Evolutionary conservation across 2,797 vertebrate species (phyloP), one percentile per base, ranked within the genome.

Genomic region (Otolemur crassicaudatus): DNA sequence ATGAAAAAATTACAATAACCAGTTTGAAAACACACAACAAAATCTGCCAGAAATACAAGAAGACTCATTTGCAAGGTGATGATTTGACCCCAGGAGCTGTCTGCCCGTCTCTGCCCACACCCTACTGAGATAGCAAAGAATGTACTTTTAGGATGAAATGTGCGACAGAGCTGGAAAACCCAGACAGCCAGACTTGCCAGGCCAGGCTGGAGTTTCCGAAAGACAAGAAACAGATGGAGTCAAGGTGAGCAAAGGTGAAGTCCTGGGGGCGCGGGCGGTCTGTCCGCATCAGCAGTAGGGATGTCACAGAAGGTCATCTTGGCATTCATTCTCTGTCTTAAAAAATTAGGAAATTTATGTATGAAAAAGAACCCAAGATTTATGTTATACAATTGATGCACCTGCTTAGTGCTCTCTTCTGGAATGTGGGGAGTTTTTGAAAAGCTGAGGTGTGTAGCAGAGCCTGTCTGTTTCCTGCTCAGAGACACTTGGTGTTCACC

Each of bases 11-110:
- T 94, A 87, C 73, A 72, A 56, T 81, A 90, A 91, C 85, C 81
- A 37, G 79, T 94, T 91, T 34, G 23, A 95, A 96, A 85, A 86
- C 93, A 94, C 70, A 31, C 75, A 93, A 69, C 49, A 81, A 94
- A 77, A 69, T 37, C 49, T 75, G 10, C 61, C 31, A 92, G 70
- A 90, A 83, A 85, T 83, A 69, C 13, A 83, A 65, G 76, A 75
- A 46, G 73, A 72, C 53, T 70, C 34, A 84, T 77, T 96, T 94
- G 87, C 56, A 95, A 97, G 82, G 49, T 22, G 25, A 29, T 34
- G 76, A 93, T 73, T 70, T 96, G 43, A 88, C 49, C 63, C 90
- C 73, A 87, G 60, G 34, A 31, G 22, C 56, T 88, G 63, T 95
- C 49, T 90, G 65, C n/a, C 23, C 12, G 31, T 61, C 58, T 19